Evolutionary conservation across 2,113 vertebrate species (phyloP), one percentile per base, ranked within the genome.

Genomic region (Colistium nudipinnis): DNA sequence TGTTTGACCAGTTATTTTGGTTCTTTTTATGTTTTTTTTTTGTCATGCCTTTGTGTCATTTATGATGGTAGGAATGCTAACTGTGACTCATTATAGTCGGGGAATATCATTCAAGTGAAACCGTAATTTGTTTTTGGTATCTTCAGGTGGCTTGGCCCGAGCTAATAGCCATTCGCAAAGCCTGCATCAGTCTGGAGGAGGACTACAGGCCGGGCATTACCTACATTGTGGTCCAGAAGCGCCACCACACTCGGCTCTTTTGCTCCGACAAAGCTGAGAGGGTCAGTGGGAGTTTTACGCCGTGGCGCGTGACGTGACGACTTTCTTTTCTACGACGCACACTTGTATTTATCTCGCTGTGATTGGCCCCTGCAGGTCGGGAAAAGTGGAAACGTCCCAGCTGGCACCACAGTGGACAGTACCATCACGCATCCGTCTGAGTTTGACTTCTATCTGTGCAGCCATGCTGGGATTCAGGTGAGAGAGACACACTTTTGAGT

Each of bases 401-500:
- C 98, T n/a, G 97, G 97, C 77, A 99, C 98, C 65, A 99, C 97
- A 0, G 98, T 99, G 90, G 96, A 99, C 87, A 99, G 96, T 89
- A 99, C 97, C 76, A 98, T 99, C 92, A 99, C 97, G 0, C 98
- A 99, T 87, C 98, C 98, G 12, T 98, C 98, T 2, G 97, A 99
- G 86, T 99, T 99, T 72, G 97, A 99, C 89, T 99, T 99, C 94
- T 99, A 99, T 92, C 94, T 99, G 91, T 99, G 98, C 93, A 99
- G 97, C 94, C 98, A 99, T 80, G 97, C 97, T 82, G 98, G 98
- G 76, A 99, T 99, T 92, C 98, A 99, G 96, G 98, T 98, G 91
- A 80, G 87, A 14, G 11, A 14, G 8, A 2, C 6, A 19, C 5
- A 16, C 12, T 10, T 24, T 62, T 20, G 19, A n/a, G 8, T 3